Evolutionary conservation across 2,113 vertebrate species (phyloP).

Genomic region (Ptyas mucosa): DNA sequence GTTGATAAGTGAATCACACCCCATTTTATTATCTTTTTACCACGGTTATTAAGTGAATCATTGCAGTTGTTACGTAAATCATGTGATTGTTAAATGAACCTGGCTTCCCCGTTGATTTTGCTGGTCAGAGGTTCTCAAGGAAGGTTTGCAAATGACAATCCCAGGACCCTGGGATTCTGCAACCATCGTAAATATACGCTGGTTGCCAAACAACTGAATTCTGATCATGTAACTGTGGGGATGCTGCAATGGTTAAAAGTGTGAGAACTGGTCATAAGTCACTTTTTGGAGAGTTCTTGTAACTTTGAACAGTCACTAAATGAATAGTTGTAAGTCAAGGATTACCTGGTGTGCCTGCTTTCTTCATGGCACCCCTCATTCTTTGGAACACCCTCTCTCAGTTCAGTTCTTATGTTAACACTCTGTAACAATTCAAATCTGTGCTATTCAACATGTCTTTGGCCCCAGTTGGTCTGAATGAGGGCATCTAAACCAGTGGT

Average conservation of each 20-base stretch:
- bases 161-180: background rate
- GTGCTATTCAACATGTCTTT: background rate
- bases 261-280: background rate
- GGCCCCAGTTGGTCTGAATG: background rate
- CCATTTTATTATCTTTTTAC: no score
- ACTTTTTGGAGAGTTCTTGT: background rate
- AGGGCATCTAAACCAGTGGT: no score
- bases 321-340: background rate
- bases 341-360: background rate
- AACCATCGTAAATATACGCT: background rate
- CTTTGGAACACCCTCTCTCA: background rate
- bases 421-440: background rate
- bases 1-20: background rate
- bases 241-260: background rate
- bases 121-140: background rate
- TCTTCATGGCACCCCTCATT: background rate
- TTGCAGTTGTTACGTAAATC: background rate
- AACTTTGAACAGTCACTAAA: background rate
- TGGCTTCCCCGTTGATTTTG: background rate
- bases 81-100: background rate
- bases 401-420: background rate
- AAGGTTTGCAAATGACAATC: background rate
- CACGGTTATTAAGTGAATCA: no score
- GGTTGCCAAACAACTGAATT: background rate
- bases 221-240: background rate